Evolutionary conservation across 2,888 invertebrate genomes (phyloP), one percentile per base, ranked within the genome.

Genomic region (Drosophila birchii): DNA sequence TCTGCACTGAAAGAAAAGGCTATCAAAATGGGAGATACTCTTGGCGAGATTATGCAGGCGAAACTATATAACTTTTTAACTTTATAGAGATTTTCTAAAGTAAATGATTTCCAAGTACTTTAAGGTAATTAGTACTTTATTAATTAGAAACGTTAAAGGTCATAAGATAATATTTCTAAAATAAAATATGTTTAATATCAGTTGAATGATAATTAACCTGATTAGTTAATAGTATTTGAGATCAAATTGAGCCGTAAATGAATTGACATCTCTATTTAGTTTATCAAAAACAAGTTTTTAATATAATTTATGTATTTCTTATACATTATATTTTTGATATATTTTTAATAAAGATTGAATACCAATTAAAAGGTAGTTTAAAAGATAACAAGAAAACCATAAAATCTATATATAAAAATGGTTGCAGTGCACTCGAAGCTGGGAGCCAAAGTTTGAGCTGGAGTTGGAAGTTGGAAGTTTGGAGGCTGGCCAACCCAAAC

Each of bases 401-500:
- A 32, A 32, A 11, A 32, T 11, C 11, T 32, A 9, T 43, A n/a
- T 29, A 11, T 7, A 9, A 26, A 11, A 45, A n/a, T 12, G 7
- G 12, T 49, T 32, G 0, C 49, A 51, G 32, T 51, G 49, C 49
- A 20, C 5, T 8, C 6, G 8, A 32, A 34, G 53, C 59, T 55
- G 39, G 59, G 47, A 59, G 18, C 26, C 34, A 45, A 36, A 44
- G 41, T n/a, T 12, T 26, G 32, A 20, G 44, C 29, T 34, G 23
- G 34, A 44, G 39, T 14, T n/a, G 49, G 38, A 18, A 32, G 62
- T 18, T 47, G 34, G 29, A 8, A 29, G 29, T 7, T 8, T 34
- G 49, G 18, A 34, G 26, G 45, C 38, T 34, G 63, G 34, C 41
- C 47, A 62, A 49, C 47, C 64, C 64, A 64, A 26, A 45, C 60